A percentile compares a stretch with the other conserved stretches of the same genome.
Evolutionary conservation across 2,113 vertebrate species (phyloP).

Genomic region (Sander lucioperca): DNA sequence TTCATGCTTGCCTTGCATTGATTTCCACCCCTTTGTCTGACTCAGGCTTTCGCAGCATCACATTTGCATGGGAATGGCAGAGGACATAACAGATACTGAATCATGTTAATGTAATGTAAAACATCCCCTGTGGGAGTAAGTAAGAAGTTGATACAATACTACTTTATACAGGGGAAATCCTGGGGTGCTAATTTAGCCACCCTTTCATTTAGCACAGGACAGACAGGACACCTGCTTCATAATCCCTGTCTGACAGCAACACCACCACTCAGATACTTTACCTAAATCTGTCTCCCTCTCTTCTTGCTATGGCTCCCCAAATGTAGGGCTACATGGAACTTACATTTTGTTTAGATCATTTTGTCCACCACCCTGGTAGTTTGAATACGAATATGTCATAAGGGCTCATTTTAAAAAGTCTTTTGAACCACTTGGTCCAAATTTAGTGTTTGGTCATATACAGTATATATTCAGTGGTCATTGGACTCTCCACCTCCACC

Average conservation of each 20-base stretch:
- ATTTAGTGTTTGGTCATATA: background rate
- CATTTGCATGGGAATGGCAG: background rate
- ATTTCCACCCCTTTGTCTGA: constrained; percentile 28
- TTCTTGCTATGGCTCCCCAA: background rate
- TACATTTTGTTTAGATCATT: background rate
- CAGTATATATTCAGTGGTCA: background rate
- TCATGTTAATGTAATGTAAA: background rate
- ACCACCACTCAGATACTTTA: background rate
- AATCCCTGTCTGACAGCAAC: background rate
- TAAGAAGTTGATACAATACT: background rate
- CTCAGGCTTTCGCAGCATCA: background rate
- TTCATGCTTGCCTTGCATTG: constrained; percentile 23
- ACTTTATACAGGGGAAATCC: background rate
- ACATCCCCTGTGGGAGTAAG: background rate
- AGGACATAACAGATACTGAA: background rate
- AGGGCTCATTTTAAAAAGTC: background rate
- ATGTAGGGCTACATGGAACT: background rate
- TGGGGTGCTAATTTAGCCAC: background rate
- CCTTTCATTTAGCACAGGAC: background rate
- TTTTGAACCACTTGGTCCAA: background rate
- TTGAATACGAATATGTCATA: background rate
- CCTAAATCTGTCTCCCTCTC: background rate
- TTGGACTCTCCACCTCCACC: background rate
- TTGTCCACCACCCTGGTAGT: background rate
- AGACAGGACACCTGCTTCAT: background rate